Base-by-base conservation (phyloP, 2,113 vertebrate genomes). In the Neolamprologus modestus region DNA sequence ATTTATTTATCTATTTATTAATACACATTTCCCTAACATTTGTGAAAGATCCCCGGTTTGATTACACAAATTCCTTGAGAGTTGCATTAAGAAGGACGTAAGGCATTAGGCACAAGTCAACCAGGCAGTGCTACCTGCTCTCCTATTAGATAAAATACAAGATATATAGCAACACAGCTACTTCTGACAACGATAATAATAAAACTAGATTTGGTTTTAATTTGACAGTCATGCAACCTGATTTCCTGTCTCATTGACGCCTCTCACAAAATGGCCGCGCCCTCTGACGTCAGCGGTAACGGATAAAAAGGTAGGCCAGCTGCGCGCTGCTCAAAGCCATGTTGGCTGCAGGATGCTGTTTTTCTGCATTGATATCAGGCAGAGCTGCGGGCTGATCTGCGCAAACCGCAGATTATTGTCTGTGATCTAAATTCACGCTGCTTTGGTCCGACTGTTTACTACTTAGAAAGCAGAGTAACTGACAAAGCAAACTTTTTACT, bases 221-320 rank as follows among this genome's bases (percentile, higher is more conserved):
- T 89, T 84, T 94, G 92, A 81, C 4, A 1, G 52, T 40, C 8
- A 2, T 4, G 5, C 37, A 8, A 11, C 16, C 1, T 2, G 1
- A 53, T 80, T 93, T 94, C 92, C 92, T 17, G 59, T 14, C 37
- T 84, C 4, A 33, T 19, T 82, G 84, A 88, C 9, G 26, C 9
- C 4, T 4, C 33, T 88, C 71, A 90, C 90, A 95, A 95, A 95
- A 95, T 96, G 94, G 92, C 92, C 92, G 93, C 94, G 88, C 93
- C 94, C 89, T 94, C 88, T 91, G 83, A 95, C 91, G 94, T 95
- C 87, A 90, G 16, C 71, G 28, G 71, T 3, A 55, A 52, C 1
- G 82, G 81, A 24, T 78, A 40, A 42, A 89, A 61, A 85, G n/a
- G 63, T 71, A 35, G 81, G 40, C 9, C 83, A 73, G 50, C 33